These are phyloP conservation scores for Glandiceps talaboti DNA, from an alignment of 53 echinoderm and acorn worm species.

Conservation along the genomic window DNA sequence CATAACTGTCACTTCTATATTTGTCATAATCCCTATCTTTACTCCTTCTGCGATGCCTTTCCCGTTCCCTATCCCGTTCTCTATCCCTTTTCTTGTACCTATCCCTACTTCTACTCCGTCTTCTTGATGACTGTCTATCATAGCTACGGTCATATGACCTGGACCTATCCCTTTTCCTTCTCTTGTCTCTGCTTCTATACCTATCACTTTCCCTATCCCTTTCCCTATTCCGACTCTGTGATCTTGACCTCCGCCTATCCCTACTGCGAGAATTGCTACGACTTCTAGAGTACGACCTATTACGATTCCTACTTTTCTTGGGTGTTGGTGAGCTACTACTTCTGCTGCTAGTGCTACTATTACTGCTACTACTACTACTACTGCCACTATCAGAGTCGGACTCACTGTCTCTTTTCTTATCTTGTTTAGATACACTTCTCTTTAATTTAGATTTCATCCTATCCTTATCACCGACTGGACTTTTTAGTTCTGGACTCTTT, in stretches of 20 bases:
- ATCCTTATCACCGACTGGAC: neutral
- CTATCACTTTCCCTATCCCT: neutral
- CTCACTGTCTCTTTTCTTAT: slow-evolving; percentile 3
- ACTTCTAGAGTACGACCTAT: neutral
- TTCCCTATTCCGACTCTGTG: slow-evolving; percentile 1
- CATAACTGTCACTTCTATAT: slow-evolving; percentile 7
- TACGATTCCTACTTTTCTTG: neutral
- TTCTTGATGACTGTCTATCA: slow-evolving; percentile 21
- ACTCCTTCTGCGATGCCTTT: slow-evolving; percentile 6
- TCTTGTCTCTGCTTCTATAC: slow-evolving; percentile 13
- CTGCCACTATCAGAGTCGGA: slow-evolving; percentile 22
- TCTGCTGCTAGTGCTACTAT: neutral
- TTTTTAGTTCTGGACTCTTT: neutral
- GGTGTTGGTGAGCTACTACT: neutral
- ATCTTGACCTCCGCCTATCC: neutral
- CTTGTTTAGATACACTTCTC: neutral
- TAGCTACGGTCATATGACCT: slow-evolving; percentile 9
- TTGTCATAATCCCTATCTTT: slow-evolving; percentile 10
- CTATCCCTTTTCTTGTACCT: slow-evolving; percentile 1
- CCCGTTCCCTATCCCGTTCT: slow-evolving; percentile 4
- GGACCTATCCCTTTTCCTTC: slow-evolving; percentile 19
- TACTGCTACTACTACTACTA: slow-evolving; percentile 21
- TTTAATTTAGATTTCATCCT: neutral
- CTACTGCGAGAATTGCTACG: slow-evolving; percentile 18
- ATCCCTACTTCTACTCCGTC: slow-evolving; percentile 16